Evolutionary conservation across 2,113 vertebrate genomes (phyloP).

Genomic region (Pseudois nayaur): DNA sequence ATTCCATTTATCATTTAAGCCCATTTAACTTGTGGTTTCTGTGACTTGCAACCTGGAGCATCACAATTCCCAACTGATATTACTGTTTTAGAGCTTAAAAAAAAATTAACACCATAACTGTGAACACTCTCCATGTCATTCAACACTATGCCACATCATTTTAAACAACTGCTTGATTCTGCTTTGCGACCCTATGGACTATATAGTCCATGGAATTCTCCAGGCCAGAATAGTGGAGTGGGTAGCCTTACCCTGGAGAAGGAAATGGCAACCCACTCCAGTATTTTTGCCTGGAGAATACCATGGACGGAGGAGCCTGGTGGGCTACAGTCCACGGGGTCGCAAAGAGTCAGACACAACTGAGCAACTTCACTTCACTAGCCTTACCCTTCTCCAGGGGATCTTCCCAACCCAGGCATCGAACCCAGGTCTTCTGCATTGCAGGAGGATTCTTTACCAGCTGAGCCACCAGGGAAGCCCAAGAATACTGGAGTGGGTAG

Average conservation of each 20-base stretch:
- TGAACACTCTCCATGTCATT: not conserved
- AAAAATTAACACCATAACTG: not conserved
- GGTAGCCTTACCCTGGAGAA: not conserved
- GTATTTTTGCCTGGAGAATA: too few species aligned
- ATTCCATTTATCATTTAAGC: not conserved
- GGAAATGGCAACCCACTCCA: too few species aligned
- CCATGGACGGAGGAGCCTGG: too few species aligned
- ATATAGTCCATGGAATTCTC: not conserved
- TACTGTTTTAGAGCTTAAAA: not conserved
- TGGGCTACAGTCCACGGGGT: too few species aligned
- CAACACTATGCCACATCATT: not conserved
- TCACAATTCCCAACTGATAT: not conserved
- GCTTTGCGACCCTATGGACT: not conserved
- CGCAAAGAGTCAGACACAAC: too few species aligned
- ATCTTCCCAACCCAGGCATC: not conserved
- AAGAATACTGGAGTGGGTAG: not conserved
- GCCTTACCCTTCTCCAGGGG: not conserved
- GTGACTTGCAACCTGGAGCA: not conserved
- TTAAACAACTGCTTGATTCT: not conserved
- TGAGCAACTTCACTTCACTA: not conserved
- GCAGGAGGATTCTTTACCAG: not conserved
- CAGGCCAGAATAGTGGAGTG: not conserved
- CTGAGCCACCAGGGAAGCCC: not conserved
- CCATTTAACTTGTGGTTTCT: not conserved
- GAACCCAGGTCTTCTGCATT: not conserved